phyloP scores from a whole-genome alignment of 1,140 invertebrate genomes.

The Carcinoscorpius rotundicauda region DNA sequence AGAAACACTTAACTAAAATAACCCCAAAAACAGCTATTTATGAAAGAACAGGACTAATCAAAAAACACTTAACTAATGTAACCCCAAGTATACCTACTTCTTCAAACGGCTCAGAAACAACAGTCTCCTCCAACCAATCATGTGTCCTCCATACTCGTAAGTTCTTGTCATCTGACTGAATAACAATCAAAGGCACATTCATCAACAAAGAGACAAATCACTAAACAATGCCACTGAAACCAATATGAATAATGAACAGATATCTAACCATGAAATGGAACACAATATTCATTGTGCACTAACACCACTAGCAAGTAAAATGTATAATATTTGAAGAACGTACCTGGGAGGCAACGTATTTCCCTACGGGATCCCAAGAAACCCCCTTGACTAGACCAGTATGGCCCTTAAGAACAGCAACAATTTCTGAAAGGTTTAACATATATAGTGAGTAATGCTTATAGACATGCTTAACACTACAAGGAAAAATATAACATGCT shows the following conservation, averaged over 20 bases:
- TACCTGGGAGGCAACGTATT: slow-evolving; percentile 83
- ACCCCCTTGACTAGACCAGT: slow-evolving; percentile 91
- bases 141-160: slow-evolving; percentile 85
- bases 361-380: slow-evolving; percentile 96
- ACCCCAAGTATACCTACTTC: slow-evolving; percentile 42
- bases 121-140: slow-evolving; percentile 77
- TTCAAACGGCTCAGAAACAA: slow-evolving; percentile 80
- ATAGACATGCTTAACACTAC: not conserved
- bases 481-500: not conserved
- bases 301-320: slow-evolving; percentile 1
- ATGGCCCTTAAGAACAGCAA: slow-evolving; percentile 61
- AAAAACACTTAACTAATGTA: not conserved
- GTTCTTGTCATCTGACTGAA: slow-evolving; percentile 80
- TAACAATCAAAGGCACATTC: not conserved
- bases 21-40: no score
- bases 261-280: not conserved
- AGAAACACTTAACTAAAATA: no score
- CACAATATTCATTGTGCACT: no score
- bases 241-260: slow-evolving; percentile 1
- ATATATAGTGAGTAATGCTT: no score
- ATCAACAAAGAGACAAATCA: no score
- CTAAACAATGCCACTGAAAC: not conserved
- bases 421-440: slow-evolving; percentile 31
- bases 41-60: no score
- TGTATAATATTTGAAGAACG: slow-evolving; percentile 1